These are phyloP conservation scores for Erebia epiphron DNA, from an alignment of 2,888 invertebrate genomes.

Conservation along the genomic window DNA sequence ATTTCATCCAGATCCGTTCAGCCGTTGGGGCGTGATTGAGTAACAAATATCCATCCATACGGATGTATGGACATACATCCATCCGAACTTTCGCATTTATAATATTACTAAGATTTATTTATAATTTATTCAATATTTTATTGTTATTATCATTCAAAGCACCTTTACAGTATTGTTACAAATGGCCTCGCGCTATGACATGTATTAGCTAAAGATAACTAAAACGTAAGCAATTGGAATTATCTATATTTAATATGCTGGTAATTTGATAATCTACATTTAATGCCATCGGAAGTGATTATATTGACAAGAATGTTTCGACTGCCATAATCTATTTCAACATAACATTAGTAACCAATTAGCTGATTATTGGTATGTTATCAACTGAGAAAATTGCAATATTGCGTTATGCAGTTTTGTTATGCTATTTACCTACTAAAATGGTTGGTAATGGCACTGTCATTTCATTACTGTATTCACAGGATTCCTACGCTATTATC, in stretches of 20 bases:
- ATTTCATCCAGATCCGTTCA: no score
- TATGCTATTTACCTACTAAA: neutral
- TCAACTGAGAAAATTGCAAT: neutral
- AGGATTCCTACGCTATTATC: neutral
- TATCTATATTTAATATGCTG: neutral
- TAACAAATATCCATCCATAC: no score
- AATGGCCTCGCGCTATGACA: no score
- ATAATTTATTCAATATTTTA: no score
- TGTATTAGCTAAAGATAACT: neutral
- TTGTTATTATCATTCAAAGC: no score
- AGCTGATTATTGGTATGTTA: neutral
- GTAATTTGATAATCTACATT: slow-evolving; percentile 1
- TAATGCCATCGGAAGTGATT: slow-evolving; percentile 3
- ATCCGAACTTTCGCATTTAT: no score
- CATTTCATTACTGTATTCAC: neutral
- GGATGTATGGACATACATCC: no score
- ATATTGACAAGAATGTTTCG: neutral
- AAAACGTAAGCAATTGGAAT: neutral
- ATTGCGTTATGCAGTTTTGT: neutral
- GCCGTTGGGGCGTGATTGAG: no score
- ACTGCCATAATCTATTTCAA: neutral
- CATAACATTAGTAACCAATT: neutral
- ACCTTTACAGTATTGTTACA: no score
- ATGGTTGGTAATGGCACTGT: no score
- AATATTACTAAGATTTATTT: no score